A percentile compares a stretch with the other conserved stretches of the same genome.
phyloP scores from a whole-genome alignment of 1,140 invertebrate species.

The Sinonovacula constricta region DNA sequence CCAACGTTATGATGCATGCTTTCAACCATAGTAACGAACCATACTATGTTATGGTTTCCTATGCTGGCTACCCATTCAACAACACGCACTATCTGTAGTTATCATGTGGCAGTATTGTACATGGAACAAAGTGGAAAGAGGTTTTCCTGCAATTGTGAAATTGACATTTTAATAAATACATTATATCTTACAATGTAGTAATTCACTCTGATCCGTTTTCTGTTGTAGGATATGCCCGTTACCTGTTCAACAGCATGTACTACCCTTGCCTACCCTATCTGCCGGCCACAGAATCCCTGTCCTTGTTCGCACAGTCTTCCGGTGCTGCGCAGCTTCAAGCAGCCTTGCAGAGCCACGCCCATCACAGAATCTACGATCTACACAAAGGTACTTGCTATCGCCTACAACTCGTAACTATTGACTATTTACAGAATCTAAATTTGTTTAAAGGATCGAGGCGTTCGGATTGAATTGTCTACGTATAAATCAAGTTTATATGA shows the following conservation, averaged over 20 bases:
- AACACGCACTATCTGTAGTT: neutral
- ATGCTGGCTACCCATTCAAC: neutral
- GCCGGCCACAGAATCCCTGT: constrained; percentile 44
- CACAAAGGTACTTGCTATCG: too few relatives aligned
- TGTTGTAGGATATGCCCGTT: constrained; percentile 47
- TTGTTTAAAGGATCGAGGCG: too few relatives aligned
- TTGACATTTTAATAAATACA: neutral
- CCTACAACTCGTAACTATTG: too few relatives aligned
- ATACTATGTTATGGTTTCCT: neutral
- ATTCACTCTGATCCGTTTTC: too few relatives aligned
- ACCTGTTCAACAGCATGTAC: constrained; percentile 44
- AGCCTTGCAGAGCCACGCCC: constrained; percentile 38
- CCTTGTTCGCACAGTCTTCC: constrained; percentile 47
- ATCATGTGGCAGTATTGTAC: neutral
- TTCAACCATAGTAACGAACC: too few relatives aligned
- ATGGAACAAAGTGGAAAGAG: too few relatives aligned
- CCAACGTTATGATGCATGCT: too few relatives aligned
- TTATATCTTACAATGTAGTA: neutral
- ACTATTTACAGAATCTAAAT: too few relatives aligned
- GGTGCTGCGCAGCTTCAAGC: constrained; percentile 25
- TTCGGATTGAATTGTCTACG: too few relatives aligned
- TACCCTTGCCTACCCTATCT: constrained; percentile 48
- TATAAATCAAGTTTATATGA: too few relatives aligned
- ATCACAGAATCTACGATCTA: constrained; percentile 48
- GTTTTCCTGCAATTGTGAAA: neutral